Conservation (phyloP, 2,888 invertebrate genomes). For the Lottia scabra region DNA sequence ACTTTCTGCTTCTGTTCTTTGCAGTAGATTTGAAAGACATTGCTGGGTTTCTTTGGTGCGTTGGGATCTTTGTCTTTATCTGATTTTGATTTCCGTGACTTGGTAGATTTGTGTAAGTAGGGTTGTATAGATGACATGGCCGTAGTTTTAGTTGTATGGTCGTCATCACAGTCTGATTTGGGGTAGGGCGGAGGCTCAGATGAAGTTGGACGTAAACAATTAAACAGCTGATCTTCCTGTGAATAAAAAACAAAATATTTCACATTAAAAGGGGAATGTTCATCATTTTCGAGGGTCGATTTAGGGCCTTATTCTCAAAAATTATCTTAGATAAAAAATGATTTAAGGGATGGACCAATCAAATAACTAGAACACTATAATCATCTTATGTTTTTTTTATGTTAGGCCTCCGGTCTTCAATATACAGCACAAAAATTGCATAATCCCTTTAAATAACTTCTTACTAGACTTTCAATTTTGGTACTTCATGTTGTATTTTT, state of each 20-base stretch:
- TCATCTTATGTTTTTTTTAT: too few species aligned
- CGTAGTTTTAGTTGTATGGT: slow-evolving; percentile 30
- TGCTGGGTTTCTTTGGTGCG: slow-evolving; percentile 58
- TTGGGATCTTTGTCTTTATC: slow-evolving; percentile 47
- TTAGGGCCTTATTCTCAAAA: too few species aligned
- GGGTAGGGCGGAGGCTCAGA: slow-evolving; percentile 23
- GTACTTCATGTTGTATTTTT: too few species aligned
- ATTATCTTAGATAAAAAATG: too few species aligned
- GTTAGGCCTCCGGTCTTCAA: too few species aligned
- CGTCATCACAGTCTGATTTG: slow-evolving; percentile 24
- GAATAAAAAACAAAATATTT: slow-evolving; percentile 15
- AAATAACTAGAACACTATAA: too few species aligned
- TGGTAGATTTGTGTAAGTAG: slow-evolving; percentile 33
- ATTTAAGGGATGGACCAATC: too few species aligned
- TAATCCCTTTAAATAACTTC: too few species aligned
- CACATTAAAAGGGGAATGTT: too few species aligned
- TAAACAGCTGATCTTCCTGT: slow-evolving; percentile 59
- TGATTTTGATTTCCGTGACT: slow-evolving; percentile 35
- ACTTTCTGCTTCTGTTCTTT: slow-evolving; percentile 53
- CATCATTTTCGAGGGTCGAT: too few species aligned
- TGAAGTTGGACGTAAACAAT: slow-evolving; percentile 28
- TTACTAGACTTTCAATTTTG: too few species aligned
- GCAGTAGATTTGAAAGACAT: slow-evolving; percentile 63
- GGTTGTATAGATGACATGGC: slow-evolving; percentile 48
- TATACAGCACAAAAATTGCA: too few species aligned